A percentile compares a stretch with the other conserved stretches of the same genome.
These are phyloP conservation scores for Odocoileus virginianus DNA, from an alignment of 2,113 vertebrate genomes.

Conservation along the genomic window DNA sequence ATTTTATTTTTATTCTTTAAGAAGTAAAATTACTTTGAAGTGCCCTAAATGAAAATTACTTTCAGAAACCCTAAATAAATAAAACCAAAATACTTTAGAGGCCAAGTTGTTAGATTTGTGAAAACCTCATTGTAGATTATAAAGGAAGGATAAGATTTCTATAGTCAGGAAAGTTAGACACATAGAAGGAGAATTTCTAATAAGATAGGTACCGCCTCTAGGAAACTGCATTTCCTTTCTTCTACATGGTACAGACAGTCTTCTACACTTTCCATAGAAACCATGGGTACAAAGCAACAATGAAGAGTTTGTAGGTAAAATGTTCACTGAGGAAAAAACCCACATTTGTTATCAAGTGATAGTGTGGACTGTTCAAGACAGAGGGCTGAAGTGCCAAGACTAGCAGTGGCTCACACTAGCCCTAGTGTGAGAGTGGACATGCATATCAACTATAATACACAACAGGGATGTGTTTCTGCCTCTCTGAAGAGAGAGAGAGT, in stretches of 20 bases:
- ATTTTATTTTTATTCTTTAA: constrained; percentile 11
- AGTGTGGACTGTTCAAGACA: background rate
- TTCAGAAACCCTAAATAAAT: constrained; percentile 23
- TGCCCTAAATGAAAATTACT: background rate
- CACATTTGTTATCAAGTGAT: background rate
- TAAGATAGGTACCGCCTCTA: background rate
- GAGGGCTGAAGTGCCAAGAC: background rate
- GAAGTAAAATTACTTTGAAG: background rate
- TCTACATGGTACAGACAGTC: background rate
- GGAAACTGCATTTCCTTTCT: background rate
- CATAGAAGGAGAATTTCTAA: background rate
- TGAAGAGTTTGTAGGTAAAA: background rate
- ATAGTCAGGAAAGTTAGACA: background rate
- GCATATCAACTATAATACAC: constrained; percentile 64
- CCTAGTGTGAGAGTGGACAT: background rate
- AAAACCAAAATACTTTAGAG: background rate
- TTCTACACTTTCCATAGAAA: background rate
- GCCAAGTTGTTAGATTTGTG: background rate
- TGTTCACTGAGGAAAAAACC: background rate
- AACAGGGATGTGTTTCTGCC: constrained; percentile 71
- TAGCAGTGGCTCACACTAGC: background rate
- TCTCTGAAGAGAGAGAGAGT: background rate
- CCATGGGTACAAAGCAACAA: background rate
- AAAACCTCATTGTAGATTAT: background rate
- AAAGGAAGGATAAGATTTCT: background rate